These are phyloP conservation scores for Chalcis sispes DNA, from an alignment of 2,888 invertebrate genomes.

Conservation along the genomic window DNA sequence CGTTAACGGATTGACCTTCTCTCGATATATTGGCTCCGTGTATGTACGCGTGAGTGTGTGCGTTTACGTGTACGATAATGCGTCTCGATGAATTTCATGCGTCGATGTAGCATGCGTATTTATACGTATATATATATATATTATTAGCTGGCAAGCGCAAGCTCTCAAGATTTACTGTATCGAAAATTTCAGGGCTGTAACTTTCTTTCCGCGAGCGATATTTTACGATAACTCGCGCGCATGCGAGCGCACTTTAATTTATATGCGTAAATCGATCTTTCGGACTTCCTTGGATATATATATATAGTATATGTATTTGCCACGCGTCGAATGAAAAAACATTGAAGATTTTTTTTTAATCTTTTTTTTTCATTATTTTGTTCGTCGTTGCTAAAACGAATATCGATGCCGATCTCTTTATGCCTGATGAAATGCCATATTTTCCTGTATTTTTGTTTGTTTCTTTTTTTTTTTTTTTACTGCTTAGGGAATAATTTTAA, in stretches of 20 bases:
- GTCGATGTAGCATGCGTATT: neutral
- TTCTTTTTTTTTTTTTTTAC: too few species aligned
- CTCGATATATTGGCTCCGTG: too few species aligned
- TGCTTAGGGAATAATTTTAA: too few species aligned
- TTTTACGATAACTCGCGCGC: slow-evolving; percentile 5
- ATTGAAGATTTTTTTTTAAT: neutral
- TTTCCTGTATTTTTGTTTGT: too few species aligned
- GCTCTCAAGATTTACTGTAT: too few species aligned
- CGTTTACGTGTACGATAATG: neutral
- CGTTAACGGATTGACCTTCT: slow-evolving; percentile 22
- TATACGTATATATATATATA: too few species aligned
- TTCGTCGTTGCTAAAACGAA: too few species aligned
- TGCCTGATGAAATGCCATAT: too few species aligned
- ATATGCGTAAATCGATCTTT: neutral
- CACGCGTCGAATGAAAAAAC: neutral
- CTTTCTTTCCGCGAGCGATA: slow-evolving; percentile 19
- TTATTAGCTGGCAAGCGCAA: too few species aligned
- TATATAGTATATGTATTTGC: neutral
- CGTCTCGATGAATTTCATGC: neutral
- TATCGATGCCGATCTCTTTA: too few species aligned
- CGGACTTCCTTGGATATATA: neutral
- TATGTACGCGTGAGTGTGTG: neutral
- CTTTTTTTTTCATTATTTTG: neutral
- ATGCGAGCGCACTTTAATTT: neutral
- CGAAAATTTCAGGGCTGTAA: slow-evolving; percentile 32